These are phyloP conservation scores for Ictidomys tridecemlineatus DNA, from an alignment of 2,113 vertebrate species.

Conservation along the genomic window DNA sequence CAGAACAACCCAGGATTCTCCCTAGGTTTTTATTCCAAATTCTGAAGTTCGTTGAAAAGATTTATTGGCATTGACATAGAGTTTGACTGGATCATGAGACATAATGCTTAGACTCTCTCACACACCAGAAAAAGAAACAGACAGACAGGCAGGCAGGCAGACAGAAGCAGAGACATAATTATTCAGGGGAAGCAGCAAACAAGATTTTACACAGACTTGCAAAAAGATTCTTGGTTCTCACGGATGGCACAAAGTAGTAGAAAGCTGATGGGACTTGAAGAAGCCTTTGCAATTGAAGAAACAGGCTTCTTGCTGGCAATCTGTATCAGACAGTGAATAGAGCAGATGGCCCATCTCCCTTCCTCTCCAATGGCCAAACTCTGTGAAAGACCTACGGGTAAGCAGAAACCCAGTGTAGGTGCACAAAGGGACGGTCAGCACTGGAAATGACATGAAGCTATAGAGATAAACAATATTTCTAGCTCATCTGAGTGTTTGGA, in stretches of 20 bases:
- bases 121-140: background rate
- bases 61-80: background rate
- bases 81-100: background rate
- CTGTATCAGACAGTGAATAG: background rate
- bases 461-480: background rate
- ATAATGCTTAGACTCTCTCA: background rate
- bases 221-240: background rate
- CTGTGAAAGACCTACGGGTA: background rate
- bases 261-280: background rate
- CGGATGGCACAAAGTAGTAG: background rate
- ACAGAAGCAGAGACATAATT: background rate
- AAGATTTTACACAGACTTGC: background rate
- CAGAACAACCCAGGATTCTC: background rate
- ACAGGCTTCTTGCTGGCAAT: background rate
- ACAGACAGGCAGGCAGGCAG: background rate
- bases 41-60: background rate
- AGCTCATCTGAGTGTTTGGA: background rate
- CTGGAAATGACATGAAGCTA: background rate
- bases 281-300: background rate
- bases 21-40: background rate
- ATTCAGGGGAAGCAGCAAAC: background rate
- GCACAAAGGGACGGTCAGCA: background rate
- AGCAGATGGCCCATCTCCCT: background rate
- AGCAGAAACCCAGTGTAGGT: background rate
- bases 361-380: background rate